Conservation (phyloP, 2,797 vertebrate genomes). For the Darevskia mixta region DNA sequence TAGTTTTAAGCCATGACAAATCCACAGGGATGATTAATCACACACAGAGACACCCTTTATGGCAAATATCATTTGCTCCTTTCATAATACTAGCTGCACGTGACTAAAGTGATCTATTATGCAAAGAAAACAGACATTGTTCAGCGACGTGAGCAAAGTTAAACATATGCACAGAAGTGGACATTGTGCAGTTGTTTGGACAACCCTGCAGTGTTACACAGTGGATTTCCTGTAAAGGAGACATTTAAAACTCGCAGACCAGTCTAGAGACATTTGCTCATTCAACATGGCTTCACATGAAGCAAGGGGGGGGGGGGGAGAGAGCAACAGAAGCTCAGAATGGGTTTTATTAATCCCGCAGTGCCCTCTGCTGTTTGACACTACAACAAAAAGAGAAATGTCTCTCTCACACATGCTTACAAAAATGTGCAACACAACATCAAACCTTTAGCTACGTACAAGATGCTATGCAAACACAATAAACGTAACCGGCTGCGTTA, state of each 20-base stretch:
- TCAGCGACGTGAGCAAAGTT: slow-evolving; percentile 44
- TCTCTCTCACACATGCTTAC: background rate
- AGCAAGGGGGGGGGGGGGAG: background rate
- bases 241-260: slow-evolving; percentile 68
- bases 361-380: slow-evolving; percentile 65
- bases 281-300: slow-evolving; percentile 65
- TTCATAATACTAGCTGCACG: slow-evolving; percentile 45
- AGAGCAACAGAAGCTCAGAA: background rate
- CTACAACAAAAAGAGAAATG: background rate
- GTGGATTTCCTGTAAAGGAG: slow-evolving; percentile 74
- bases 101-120: slow-evolving; percentile 64
- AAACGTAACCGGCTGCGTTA: too few relatives aligned
- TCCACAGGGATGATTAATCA: slow-evolving; percentile 38
- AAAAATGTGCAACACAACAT: too few relatives aligned
- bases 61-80: slow-evolving; percentile 54
- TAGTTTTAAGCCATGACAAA: slow-evolving; percentile 19
- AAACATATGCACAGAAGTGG: slow-evolving; percentile 62
- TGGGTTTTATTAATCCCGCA: slow-evolving; percentile 16
- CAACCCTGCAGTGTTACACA: slow-evolving; percentile 66
- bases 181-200: slow-evolving; percentile 74
- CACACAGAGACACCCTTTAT: slow-evolving; percentile 51
- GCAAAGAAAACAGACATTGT: slow-evolving; percentile 62
- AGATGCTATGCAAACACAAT: too few relatives aligned
- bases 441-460: too few relatives aligned
- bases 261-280: slow-evolving; percentile 70